Percentiles rank a stretch among this genome's conserved stretches.
These are phyloP conservation scores for Typhlichthys eigenmanni DNA, from an alignment of 2,797 vertebrate genomes.

Conservation along the genomic window DNA sequence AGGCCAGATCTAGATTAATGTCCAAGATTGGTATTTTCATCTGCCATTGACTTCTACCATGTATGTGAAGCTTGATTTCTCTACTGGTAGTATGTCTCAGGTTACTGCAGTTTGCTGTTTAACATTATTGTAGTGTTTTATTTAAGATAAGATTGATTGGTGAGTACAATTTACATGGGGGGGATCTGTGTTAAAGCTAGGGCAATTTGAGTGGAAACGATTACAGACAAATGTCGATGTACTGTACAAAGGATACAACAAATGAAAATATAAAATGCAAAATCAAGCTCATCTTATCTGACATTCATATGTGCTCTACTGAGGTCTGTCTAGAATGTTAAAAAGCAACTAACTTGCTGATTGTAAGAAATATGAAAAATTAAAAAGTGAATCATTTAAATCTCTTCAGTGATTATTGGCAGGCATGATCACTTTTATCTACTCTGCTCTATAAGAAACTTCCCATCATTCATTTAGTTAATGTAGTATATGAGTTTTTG, in stretches of 20 bases:
- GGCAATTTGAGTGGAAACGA: background rate
- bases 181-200: conserved; percentile 10
- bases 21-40: background rate
- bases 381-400: no score
- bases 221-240: background rate
- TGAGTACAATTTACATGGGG: background rate
- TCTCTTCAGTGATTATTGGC: no score
- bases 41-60: conserved; percentile 1
- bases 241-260: no score
- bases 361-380: no score
- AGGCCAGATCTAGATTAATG: conserved; percentile 4
- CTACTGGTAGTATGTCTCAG: conserved; percentile 7
- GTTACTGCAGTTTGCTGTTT: background rate
- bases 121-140: no score
- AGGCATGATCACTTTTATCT: background rate
- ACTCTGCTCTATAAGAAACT: background rate
- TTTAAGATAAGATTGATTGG: background rate
- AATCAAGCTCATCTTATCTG: background rate
- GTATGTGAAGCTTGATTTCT: no score
- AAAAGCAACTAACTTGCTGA: no score
- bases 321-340: no score
- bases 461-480: background rate
- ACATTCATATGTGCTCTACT: background rate
- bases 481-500: conserved; percentile 7
- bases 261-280: background rate